phyloP scores from a whole-genome alignment of 2,888 invertebrate genomes.

The Conistra vaccinii region DNA sequence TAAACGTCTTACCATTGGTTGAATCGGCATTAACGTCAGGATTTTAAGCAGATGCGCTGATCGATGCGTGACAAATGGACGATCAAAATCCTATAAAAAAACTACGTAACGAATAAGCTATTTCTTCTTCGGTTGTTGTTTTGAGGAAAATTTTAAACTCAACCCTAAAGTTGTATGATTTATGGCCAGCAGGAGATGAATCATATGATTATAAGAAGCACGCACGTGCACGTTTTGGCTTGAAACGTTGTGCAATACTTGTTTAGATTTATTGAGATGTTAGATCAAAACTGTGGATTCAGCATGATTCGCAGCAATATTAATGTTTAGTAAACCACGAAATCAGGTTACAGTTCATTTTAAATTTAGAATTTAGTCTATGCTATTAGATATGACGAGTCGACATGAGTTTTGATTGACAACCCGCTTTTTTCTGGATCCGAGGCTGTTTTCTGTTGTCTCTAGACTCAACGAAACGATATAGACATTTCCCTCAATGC shows the following conservation, averaged over 20 bases:
- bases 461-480: background rate
- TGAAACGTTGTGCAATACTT: conserved; percentile 39
- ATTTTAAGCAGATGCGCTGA: conserved; percentile 58
- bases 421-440: background rate
- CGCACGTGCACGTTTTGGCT: conserved; percentile 32
- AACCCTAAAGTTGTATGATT: conserved; percentile 50
- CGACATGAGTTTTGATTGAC: conserved; percentile 8
- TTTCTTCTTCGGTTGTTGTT: conserved; percentile 48
- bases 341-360: conserved; percentile 9
- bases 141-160: conserved; percentile 42
- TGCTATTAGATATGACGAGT: background rate
- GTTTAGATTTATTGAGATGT: conserved; percentile 35
- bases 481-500: background rate
- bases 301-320: conserved; percentile 34
- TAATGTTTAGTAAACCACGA: conserved; percentile 4
- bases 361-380: conserved; percentile 1
- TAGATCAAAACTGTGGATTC: conserved; percentile 31
- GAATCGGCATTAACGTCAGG: conserved; percentile 37
- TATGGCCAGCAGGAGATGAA: conserved; percentile 48
- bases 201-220: conserved; percentile 39
- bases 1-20: conserved; percentile 36
- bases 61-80: conserved; percentile 59
- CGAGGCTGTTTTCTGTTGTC: background rate
- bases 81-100: conserved; percentile 64
- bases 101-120: conserved; percentile 38